Conservation (phyloP, 2,113 vertebrate genomes). For the Rhinolophus sinicus region DNA sequence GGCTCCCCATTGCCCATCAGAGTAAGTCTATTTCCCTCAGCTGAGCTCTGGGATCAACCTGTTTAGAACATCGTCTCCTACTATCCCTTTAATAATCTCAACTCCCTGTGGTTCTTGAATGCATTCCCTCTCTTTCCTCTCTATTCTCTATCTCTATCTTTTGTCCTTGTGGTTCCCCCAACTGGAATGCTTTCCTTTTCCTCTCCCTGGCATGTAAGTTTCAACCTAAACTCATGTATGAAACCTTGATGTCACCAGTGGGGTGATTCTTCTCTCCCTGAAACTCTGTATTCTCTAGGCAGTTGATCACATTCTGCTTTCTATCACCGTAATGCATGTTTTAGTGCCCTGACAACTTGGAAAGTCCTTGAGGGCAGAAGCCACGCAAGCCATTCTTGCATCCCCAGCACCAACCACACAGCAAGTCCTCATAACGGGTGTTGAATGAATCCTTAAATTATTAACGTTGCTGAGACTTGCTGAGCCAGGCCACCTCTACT, state of each 20-base stretch:
- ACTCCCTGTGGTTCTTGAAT: accelerated
- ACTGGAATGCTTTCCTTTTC: not conserved
- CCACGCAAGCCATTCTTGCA: not conserved
- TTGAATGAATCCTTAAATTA: not conserved
- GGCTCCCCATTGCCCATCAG: not conserved
- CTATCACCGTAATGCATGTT: not conserved
- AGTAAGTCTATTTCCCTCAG: not conserved
- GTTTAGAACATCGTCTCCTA: not conserved
- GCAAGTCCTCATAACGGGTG: not conserved
- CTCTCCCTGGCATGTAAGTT: not conserved
- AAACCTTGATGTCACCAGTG: accelerated
- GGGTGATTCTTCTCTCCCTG: not conserved
- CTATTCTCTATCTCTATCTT: accelerated
- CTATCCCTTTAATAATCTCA: not conserved
- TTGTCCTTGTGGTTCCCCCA: no score
- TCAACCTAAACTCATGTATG: not conserved
- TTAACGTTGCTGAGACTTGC: not conserved
- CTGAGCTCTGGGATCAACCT: not conserved
- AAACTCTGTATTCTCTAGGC: not conserved
- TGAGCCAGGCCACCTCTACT: not conserved
- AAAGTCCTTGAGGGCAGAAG: not conserved
- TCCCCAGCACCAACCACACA: not conserved
- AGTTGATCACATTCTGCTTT: not conserved
- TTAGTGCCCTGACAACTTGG: accelerated
- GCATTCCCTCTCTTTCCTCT: not conserved